Percentiles rank a stretch among this genome's conserved stretches.
phyloP scores from a whole-genome alignment of 2,797 vertebrate genomes.

The Melanotaenia pygmaea region DNA sequence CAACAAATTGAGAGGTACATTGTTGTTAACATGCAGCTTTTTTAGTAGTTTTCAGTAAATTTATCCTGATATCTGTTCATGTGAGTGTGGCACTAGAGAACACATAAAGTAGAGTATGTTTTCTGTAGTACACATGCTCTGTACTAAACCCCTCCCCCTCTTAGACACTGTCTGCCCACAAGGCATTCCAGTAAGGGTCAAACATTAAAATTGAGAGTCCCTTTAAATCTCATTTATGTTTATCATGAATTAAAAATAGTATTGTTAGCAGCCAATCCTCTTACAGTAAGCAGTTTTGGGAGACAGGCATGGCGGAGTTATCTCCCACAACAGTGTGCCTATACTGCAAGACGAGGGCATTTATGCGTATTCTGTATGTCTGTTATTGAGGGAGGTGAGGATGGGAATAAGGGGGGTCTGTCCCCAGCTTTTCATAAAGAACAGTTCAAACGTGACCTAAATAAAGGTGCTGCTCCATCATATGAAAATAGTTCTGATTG shows the following conservation, averaged over 20 bases:
- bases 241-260: conserved; percentile 84
- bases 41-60: conserved; percentile 27
- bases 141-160: conserved; percentile 26
- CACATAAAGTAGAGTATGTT: conserved; percentile 39
- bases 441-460: conserved; percentile 81
- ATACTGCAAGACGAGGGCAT: conserved; percentile 39
- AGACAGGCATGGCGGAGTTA: conserved; percentile 78
- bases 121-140: conserved; percentile 45
- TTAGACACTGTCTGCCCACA: conserved; percentile 61
- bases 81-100: conserved; percentile 57
- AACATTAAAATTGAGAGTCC: conserved; percentile 77
- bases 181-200: conserved; percentile 74
- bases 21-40: conserved; percentile 37
- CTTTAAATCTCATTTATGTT: conserved; percentile 82
- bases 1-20: conserved; percentile 6
- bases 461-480: conserved; percentile 77
- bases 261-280: conserved; percentile 85
- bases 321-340: conserved; percentile 64
- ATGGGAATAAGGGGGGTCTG: conserved; percentile 40
- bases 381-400: conserved; percentile 37
- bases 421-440: conserved; percentile 62
- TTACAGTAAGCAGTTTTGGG: conserved; percentile 84
- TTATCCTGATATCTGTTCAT: conserved; percentile 43
- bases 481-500: conserved; percentile 41
- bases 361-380: conserved; percentile 11